phyloP scores from a whole-genome alignment of 2,888 invertebrate species.

The Portevinia maculata region DNA sequence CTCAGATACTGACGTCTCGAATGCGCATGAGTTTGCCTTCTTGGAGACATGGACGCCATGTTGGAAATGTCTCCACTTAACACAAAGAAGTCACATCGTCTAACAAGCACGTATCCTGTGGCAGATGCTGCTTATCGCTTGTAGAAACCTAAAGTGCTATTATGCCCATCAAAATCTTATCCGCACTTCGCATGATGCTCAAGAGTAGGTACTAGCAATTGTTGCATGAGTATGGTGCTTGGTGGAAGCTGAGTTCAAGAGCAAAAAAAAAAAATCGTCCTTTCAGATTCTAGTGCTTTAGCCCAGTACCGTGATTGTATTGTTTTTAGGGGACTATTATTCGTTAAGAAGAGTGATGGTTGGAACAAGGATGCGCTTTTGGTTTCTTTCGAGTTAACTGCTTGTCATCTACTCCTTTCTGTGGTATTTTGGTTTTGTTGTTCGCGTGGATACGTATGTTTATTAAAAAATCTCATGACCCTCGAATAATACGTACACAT shows the following conservation, averaged over 20 bases:
- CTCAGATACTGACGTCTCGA: conserved; percentile 40
- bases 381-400: conserved; percentile 51
- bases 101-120: conserved; percentile 1
- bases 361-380: conserved; percentile 52
- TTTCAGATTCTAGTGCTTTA: conserved; percentile 16
- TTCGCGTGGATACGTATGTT: not conserved
- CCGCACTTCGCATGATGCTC: not conserved
- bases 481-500: not conserved
- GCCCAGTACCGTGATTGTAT: conserved; percentile 24
- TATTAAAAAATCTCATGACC: not conserved
- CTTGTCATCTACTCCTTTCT: conserved; percentile 42
- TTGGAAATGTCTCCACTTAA: conserved; percentile 48
- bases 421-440: conserved; percentile 14
- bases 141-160: not conserved
- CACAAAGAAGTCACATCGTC: not conserved
- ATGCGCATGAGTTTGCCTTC: conserved; percentile 44
- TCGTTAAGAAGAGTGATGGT: conserved; percentile 13
- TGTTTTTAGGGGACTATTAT: conserved; percentile 41
- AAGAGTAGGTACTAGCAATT: conserved; percentile 27
- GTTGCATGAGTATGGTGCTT: conserved; percentile 33
- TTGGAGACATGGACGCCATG: conserved; percentile 67
- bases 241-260: conserved; percentile 2
- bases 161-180: not conserved
- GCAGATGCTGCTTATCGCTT: conserved; percentile 45
- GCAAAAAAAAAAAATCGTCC: conserved; percentile 7